Conservation (phyloP, 1,140 invertebrate species). For the Bombus pyrosoma region DNA sequence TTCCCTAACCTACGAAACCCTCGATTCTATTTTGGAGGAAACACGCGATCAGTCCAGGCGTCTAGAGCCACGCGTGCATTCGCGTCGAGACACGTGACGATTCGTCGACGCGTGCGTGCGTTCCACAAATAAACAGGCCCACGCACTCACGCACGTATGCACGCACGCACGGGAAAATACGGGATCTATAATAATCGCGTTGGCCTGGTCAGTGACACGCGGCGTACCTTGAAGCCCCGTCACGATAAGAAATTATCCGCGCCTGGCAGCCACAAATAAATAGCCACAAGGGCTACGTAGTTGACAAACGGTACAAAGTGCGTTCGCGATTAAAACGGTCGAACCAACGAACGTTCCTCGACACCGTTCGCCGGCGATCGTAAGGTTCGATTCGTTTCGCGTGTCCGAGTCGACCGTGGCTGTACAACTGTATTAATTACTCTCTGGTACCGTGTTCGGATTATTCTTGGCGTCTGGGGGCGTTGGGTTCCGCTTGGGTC, state of each 20-base stretch:
- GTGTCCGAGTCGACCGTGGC: neutral
- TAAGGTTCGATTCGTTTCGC: neutral
- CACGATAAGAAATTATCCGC: conserved; percentile 46
- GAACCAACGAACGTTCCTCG: neutral
- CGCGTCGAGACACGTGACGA: no score
- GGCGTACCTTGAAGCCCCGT: conserved; percentile 41
- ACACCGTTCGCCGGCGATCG: neutral
- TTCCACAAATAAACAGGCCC: no score
- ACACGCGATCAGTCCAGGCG: neutral
- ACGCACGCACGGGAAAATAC: conserved; percentile 26
- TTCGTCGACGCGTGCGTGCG: no score
- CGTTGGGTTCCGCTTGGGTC: neutral
- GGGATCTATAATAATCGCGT: conserved; percentile 54
- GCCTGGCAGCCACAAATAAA: neutral
- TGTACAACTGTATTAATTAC: conserved; percentile 25
- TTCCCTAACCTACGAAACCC: neutral
- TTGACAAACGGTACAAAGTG: conserved; percentile 33
- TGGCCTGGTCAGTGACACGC: conserved; percentile 61
- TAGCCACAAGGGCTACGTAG: neutral
- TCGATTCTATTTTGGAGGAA: neutral
- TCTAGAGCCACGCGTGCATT: conserved; percentile 7
- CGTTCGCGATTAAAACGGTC: conserved; percentile 20
- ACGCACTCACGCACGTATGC: neutral
- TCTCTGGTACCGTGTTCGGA: neutral
- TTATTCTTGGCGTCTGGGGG: neutral